Evolutionary conservation across 2,113 vertebrate genomes (phyloP).

Genomic region (Leiothrix lutea): DNA sequence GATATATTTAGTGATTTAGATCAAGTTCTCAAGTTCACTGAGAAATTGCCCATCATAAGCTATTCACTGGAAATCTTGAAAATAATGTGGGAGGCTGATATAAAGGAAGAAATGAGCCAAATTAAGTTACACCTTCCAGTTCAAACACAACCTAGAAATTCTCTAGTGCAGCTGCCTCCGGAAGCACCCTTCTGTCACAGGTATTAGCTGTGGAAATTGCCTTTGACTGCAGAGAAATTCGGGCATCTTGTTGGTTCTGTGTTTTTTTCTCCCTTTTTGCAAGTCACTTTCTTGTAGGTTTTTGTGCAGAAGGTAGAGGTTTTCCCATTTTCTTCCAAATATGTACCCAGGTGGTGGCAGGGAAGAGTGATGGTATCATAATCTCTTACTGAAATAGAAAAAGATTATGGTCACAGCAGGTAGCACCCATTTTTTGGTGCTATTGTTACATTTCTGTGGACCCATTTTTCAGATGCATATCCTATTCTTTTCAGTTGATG

Average conservation of each 20-base stretch:
- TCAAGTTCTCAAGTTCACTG: not conserved
- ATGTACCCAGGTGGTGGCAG: not conserved
- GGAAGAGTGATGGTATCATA: not conserved
- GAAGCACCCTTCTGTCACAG: not conserved
- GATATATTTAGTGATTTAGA: not conserved
- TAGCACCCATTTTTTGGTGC: not conserved
- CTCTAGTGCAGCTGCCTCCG: not conserved
- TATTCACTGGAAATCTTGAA: not conserved
- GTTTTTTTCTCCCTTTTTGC: rapidly evolving
- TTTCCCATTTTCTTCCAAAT: not conserved
- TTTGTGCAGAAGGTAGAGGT: not conserved
- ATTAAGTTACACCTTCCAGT: not conserved
- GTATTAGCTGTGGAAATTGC: not conserved
- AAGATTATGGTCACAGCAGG: not conserved
- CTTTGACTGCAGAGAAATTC: not conserved
- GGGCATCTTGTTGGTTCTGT: not conserved
- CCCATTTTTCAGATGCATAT: not conserved
- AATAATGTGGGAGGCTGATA: not conserved
- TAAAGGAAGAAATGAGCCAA: not conserved
- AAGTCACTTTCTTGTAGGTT: not conserved
- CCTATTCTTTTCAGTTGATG: not conserved
- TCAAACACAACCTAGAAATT: not conserved
- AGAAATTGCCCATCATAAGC: not conserved
- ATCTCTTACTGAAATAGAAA: not conserved
- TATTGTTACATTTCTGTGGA: not conserved